Evolutionary conservation across 2,797 vertebrate species (phyloP).

Genomic region (Aphelocoma californica): DNA sequence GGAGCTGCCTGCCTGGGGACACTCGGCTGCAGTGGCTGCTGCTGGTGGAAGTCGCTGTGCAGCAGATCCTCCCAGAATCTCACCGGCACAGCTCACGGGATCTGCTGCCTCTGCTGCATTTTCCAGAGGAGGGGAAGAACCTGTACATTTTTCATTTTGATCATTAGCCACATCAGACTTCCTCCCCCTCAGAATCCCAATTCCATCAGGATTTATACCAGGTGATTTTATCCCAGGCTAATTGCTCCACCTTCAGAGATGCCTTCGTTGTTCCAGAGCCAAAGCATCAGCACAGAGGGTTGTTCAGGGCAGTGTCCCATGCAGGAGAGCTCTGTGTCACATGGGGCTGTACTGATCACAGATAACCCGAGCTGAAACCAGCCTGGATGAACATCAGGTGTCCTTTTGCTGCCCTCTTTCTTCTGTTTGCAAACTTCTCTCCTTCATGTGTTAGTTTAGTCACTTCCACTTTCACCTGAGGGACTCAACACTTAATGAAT

Average conservation of each 20-base stretch:
- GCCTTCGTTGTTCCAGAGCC: neutral
- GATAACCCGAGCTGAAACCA: neutral
- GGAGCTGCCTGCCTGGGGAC: neutral
- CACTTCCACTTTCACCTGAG: neutral
- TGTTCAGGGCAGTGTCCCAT: neutral
- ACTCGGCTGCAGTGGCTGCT: neutral
- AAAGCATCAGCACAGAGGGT: neutral
- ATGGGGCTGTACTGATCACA: neutral
- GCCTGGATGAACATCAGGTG: neutral
- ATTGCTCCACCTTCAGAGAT: neutral
- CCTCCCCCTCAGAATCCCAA: neutral
- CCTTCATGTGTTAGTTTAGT: neutral
- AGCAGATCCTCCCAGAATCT: neutral
- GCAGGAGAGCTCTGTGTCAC: neutral
- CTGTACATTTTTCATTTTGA: neutral
- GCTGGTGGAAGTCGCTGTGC: neutral
- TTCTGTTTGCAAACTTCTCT: neutral
- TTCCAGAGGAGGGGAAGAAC: neutral
- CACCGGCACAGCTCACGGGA: neutral
- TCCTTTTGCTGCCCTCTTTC: constrained; percentile 63
- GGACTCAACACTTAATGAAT: neutral
- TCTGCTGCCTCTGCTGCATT: neutral
- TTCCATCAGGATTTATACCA: neutral
- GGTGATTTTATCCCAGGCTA: neutral
- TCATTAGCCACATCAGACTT: neutral